Evolutionary conservation across 1,140 invertebrate species (phyloP).

Genomic region (Hycleus cichorii): DNA sequence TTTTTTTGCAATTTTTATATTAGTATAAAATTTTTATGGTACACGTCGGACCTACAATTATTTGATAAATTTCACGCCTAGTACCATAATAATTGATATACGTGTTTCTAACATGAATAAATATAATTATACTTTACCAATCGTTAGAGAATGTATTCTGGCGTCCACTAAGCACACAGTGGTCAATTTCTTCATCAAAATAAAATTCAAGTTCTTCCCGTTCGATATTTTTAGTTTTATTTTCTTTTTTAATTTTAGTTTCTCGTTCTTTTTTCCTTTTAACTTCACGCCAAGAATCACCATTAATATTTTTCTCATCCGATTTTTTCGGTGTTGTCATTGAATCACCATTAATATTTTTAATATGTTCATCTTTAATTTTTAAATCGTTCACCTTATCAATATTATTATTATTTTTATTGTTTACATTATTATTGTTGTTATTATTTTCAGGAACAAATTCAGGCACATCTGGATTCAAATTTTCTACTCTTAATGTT

Average conservation of each 20-base stretch:
- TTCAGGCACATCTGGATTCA: constrained; percentile 82
- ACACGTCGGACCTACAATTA: too few relatives aligned
- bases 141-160: constrained; percentile 74
- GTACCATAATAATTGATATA: too few relatives aligned
- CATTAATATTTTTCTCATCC: constrained; percentile 12
- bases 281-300: constrained; percentile 35
- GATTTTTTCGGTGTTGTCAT: constrained; percentile 15
- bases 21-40: too few relatives aligned
- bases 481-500: constrained; percentile 36
- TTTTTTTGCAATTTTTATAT: too few relatives aligned
- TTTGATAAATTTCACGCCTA: too few relatives aligned
- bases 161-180: constrained; percentile 58
- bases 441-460: constrained; percentile 55
- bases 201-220: constrained; percentile 91
- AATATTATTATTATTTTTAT: constrained; percentile 6
- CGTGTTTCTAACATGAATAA: too few relatives aligned
- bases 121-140: constrained; percentile 40
- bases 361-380: neutral
- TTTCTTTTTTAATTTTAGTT: constrained; percentile 40
- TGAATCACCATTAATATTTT: neutral
- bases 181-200: constrained; percentile 92
- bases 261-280: constrained; percentile 37
- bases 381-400: constrained; percentile 19
- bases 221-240: constrained; percentile 41
- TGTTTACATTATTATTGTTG: constrained; percentile 9